Base-by-base conservation (phyloP, 2,888 invertebrate genomes). In the Empis stercorea region DNA sequence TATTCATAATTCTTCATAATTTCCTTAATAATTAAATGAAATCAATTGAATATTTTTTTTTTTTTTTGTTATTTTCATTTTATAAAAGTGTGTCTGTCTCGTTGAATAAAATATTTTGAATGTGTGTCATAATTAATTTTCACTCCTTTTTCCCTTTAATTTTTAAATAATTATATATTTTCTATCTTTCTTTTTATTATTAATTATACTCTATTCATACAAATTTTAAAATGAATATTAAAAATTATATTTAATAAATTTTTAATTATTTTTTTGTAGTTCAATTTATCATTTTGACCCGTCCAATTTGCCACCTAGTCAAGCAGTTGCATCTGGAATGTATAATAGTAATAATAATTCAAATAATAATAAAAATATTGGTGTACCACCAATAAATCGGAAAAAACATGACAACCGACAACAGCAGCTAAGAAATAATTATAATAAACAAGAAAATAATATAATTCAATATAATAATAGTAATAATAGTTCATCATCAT, bases 231-330 rank as follows among this genome's bases (percentile, higher is more conserved):
- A n/a, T n/a, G n/a, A n/a, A n/a, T n/a, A n/a, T n/a, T n/a, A n/a
- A n/a, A n/a, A n/a, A n/a, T n/a, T n/a, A n/a, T n/a, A n/a, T n/a
- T n/a, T n/a, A n/a, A n/a, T n/a, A n/a, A n/a, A n/a, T n/a, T n/a
- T n/a, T n/a, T n/a, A n/a, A n/a, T n/a, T n/a, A 27, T 52, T 49
- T 52, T 47, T 23, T 63, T 65, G 42, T 61, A 69, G 69, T 58
- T 65, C 69, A 55, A 62, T 70, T 55, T 70, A 70, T 58, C 69
- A 68, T 59, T 70, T 65, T 57, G 69, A 70, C 61, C 68, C 69
- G 56, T 66, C 68, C 57, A 70, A 68, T 55, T 57, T 67, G 59
- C 68, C 69, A 52, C 64, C 68, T 51, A 62, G 61, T 55, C 66
- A 67, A 60, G 59, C 63, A 52, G 57, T 61, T 47, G 44, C 57